Conservation (phyloP, 2,113 vertebrate genomes). For the Orycteropus afer region DNA sequence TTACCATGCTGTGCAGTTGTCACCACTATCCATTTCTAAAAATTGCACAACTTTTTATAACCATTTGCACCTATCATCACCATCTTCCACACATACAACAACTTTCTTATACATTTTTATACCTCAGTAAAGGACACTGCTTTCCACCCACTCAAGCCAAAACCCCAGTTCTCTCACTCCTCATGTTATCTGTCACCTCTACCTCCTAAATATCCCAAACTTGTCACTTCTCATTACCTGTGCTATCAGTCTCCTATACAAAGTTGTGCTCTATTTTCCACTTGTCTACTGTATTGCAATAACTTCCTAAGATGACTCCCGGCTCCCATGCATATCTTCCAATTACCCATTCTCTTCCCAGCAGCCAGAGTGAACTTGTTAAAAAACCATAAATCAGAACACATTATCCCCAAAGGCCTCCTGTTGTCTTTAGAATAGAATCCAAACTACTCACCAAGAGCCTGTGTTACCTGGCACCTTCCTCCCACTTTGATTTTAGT, state of each 20-base stretch:
- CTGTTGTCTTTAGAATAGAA: slow-evolving; percentile 19
- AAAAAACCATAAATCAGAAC: not conserved
- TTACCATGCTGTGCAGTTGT: not conserved
- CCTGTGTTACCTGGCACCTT: not conserved
- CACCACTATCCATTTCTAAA: not conserved
- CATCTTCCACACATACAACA: not conserved
- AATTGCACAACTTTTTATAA: not conserved
- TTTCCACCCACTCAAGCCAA: not conserved
- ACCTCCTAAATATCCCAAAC: not conserved
- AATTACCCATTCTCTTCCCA: slow-evolving; percentile 11
- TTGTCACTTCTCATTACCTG: not conserved
- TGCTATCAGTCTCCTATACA: not conserved
- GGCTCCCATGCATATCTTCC: not conserved
- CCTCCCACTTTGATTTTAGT: not conserved
- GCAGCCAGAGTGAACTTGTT: not conserved
- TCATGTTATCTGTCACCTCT: not conserved
- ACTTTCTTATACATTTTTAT: not conserved
- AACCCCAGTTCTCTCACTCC: not conserved
- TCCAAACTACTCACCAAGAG: not conserved
- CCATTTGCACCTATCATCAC: not conserved
- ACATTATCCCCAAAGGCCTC: not conserved
- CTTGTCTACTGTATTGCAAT: not conserved
- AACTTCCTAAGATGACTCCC: not conserved
- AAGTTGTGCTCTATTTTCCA: not conserved
- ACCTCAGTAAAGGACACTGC: not conserved